phyloP scores from a whole-genome alignment of 2,888 invertebrate genomes.

The Phyto melanocephala region DNA sequence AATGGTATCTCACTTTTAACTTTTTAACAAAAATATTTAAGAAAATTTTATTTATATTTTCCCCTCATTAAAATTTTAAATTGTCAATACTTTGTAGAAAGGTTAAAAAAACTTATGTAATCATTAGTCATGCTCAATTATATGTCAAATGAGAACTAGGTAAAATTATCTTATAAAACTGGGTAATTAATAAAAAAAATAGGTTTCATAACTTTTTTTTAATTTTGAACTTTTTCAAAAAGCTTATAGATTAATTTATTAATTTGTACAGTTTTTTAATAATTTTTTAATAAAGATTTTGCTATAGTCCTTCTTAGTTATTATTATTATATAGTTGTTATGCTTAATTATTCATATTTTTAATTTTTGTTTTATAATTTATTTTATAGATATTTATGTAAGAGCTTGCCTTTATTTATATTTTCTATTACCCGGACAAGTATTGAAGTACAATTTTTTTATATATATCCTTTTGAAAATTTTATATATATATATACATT shows the following conservation, averaged over 20 bases:
- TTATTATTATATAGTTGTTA: not conserved
- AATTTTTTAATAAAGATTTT: not conserved
- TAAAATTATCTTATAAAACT: not conserved
- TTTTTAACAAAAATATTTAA: too few species aligned
- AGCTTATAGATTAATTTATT: too few species aligned
- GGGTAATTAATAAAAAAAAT: not conserved
- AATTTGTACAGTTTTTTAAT: not conserved
- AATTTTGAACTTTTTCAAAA: too few species aligned
- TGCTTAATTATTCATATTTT: not conserved
- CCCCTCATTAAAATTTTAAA: not conserved
- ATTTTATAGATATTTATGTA: constrained; percentile 66
- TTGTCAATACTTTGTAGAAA: not conserved
- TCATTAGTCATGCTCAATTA: constrained; percentile 60
- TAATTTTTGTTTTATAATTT: not conserved
- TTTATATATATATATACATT: constrained; percentile 41
- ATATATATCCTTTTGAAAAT: constrained; percentile 44
- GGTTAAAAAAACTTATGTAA: constrained; percentile 57
- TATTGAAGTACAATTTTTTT: constrained; percentile 63
- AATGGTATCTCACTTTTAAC: too few species aligned
- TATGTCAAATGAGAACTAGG: constrained; percentile 38
- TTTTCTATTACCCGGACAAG: constrained; percentile 66
- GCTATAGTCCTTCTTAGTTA: not conserved
- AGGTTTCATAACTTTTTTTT: constrained; percentile 30
- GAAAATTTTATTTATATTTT: too few species aligned
- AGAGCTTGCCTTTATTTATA: constrained; percentile 64